Percentiles rank a stretch among this genome's conserved stretches.
These are phyloP conservation scores for Drosophila tsacasi DNA, from an alignment of 1,140 invertebrate genomes.

Conservation along the genomic window DNA sequence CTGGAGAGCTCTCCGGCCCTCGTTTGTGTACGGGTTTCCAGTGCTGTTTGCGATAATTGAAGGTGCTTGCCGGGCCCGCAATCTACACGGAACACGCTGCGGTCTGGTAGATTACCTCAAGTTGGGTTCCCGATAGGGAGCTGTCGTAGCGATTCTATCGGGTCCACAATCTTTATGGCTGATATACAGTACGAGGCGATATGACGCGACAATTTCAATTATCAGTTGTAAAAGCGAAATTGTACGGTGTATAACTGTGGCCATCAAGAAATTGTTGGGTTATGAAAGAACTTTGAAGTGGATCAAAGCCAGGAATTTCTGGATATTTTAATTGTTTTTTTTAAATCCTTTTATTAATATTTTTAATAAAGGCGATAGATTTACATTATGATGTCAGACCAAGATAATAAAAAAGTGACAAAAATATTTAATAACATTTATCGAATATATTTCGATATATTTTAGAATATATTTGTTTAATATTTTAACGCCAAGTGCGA, in stretches of 20 bases:
- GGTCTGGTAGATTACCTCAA: slow-evolving; percentile 26
- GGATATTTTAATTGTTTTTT: background rate
- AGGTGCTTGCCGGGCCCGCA: slow-evolving; percentile 15
- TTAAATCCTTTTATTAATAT: too few relatives aligned
- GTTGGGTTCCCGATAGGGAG: slow-evolving; percentile 20
- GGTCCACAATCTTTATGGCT: slow-evolving; percentile 23
- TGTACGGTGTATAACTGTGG: slow-evolving; percentile 10
- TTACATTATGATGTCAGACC: too few relatives aligned
- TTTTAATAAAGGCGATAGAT: too few relatives aligned
- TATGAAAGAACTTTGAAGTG: slow-evolving; percentile 1
- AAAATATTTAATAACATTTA: too few relatives aligned
- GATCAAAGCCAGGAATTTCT: background rate
- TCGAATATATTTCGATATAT: too few relatives aligned
- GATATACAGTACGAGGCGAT: slow-evolving; percentile 16
- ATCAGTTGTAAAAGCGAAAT: slow-evolving; percentile 30
- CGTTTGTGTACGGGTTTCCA: slow-evolving; percentile 48
- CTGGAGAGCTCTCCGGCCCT: slow-evolving; percentile 52
- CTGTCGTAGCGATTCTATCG: slow-evolving; percentile 19
- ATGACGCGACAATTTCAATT: slow-evolving; percentile 20
- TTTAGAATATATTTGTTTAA: too few relatives aligned
- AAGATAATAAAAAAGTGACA: too few relatives aligned
- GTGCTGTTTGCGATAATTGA: slow-evolving; percentile 48
- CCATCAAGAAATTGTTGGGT: background rate
- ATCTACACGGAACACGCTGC: slow-evolving; percentile 13
- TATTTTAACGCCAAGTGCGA: too few relatives aligned